Conservation (phyloP, 2,888 invertebrate genomes). For the Steinernema carpocapsae region DNA sequence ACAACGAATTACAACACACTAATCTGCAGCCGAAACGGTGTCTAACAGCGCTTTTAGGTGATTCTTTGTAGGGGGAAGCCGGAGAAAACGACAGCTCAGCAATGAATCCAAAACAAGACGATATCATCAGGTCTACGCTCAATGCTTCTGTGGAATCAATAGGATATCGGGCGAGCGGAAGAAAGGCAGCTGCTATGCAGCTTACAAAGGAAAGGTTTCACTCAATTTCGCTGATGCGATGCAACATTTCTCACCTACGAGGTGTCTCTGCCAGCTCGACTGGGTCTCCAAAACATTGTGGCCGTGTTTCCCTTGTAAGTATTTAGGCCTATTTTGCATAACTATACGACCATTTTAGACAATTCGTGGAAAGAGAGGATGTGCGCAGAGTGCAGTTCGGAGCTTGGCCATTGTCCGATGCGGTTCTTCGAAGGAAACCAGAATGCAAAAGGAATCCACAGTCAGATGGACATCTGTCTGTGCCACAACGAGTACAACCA, state of each 20-base stretch:
- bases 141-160: slow-evolving; percentile 67
- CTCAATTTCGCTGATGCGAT: slow-evolving; percentile 41
- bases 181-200: slow-evolving; percentile 63
- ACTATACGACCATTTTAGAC: slow-evolving; percentile 51
- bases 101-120: slow-evolving; percentile 43
- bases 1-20: slow-evolving; percentile 28
- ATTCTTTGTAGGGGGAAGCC: not conserved
- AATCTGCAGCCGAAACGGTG: not conserved
- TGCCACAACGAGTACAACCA: slow-evolving; percentile 68
- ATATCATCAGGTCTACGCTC: slow-evolving; percentile 61
- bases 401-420: slow-evolving; percentile 68
- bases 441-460: slow-evolving; percentile 47
- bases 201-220: slow-evolving; percentile 49
- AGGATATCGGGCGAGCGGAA: slow-evolving; percentile 60
- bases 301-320: slow-evolving; percentile 68
- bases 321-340: not conserved
- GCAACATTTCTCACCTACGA: slow-evolving; percentile 55
- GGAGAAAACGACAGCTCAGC: slow-evolving; percentile 21
- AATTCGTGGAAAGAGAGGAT: slow-evolving; percentile 67
- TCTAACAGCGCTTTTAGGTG: not conserved
- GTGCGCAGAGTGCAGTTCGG: slow-evolving; percentile 62
- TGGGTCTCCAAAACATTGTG: slow-evolving; percentile 62
- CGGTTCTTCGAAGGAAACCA: slow-evolving; percentile 59
- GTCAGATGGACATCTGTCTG: slow-evolving; percentile 61
- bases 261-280: slow-evolving; percentile 66